Evolutionary conservation across 2,797 vertebrate genomes (phyloP).

Genomic region (Epinephelus awoara): DNA sequence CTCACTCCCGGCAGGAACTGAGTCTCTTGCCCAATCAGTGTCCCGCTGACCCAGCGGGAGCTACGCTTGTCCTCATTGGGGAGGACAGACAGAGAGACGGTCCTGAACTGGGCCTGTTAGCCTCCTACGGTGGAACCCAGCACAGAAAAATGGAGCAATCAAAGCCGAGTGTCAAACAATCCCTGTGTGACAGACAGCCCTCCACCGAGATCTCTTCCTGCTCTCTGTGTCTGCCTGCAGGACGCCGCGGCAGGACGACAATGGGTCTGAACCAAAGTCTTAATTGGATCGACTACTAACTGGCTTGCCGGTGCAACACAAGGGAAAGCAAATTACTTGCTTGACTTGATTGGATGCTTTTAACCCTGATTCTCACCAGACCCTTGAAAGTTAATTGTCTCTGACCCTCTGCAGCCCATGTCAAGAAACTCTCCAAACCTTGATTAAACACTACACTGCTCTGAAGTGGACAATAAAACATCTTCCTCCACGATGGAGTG

Average conservation of each 20-base stretch:
- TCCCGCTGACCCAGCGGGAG: constrained; percentile 68
- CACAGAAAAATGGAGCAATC: constrained; percentile 76
- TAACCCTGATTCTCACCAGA: constrained; percentile 65
- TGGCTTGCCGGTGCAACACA: constrained; percentile 58
- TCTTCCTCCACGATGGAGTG: constrained; percentile 40
- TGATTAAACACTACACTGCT: constrained; percentile 60
- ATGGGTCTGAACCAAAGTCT: constrained; percentile 54
- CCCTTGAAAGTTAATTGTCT: constrained; percentile 72
- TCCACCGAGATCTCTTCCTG: constrained; percentile 50
- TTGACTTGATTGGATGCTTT: constrained; percentile 74
- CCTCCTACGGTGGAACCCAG: constrained; percentile 71
- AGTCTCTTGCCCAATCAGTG: constrained; percentile 75
- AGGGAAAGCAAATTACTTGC: constrained; percentile 60
- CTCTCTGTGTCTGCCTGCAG: constrained; percentile 40
- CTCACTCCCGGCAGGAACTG: constrained; percentile 35
- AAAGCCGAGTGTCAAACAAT: constrained; percentile 73
- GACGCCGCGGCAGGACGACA: constrained; percentile 30
- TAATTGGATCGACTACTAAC: constrained; percentile 77
- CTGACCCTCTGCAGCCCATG: constrained; percentile 56
- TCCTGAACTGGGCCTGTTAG: constrained; percentile 70
- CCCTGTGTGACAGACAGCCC: constrained; percentile 62
- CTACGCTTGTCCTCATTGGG: constrained; percentile 50
- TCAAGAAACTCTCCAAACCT: constrained; percentile 55
- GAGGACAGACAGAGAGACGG: constrained; percentile 54
- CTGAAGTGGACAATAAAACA: constrained; percentile 65